Evolutionary conservation across 2,797 vertebrate genomes (phyloP).

Genomic region (Acanthis flammea): DNA sequence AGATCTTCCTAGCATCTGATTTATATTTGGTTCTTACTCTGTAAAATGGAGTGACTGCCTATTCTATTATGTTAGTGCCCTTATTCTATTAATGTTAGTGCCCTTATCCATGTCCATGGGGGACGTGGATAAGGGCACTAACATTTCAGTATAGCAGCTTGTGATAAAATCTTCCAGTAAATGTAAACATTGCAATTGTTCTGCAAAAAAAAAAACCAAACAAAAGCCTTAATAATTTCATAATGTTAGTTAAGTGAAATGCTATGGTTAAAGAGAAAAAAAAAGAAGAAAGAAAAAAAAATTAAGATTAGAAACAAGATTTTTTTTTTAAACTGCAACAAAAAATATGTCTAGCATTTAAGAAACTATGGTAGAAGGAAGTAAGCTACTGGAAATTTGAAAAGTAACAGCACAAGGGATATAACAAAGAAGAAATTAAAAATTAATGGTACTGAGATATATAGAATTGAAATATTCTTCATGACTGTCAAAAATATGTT

Average conservation of each 20-base stretch:
- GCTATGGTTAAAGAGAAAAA: background rate
- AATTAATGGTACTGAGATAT: background rate
- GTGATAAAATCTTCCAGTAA: background rate
- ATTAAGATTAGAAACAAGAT: accelerated
- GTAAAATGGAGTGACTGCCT: background rate
- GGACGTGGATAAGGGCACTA: background rate
- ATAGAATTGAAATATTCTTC: background rate
- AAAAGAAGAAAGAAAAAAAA: background rate
- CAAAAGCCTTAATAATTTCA: background rate
- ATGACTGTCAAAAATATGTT: background rate
- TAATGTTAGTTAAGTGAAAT: background rate
- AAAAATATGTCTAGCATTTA: background rate
- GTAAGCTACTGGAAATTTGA: background rate
- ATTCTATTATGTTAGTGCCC: background rate
- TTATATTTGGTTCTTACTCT: background rate
- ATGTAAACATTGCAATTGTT: background rate
- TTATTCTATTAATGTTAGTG: too few species aligned
- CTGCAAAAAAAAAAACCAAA: background rate
- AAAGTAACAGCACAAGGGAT: background rate
- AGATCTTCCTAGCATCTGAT: background rate
- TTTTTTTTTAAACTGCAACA: background rate
- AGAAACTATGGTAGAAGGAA: background rate
- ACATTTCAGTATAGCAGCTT: background rate
- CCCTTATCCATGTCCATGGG: too few species aligned
- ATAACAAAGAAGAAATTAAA: background rate